phyloP scores from a whole-genome alignment of 2,113 vertebrate genomes.

The Murina feae region DNA sequence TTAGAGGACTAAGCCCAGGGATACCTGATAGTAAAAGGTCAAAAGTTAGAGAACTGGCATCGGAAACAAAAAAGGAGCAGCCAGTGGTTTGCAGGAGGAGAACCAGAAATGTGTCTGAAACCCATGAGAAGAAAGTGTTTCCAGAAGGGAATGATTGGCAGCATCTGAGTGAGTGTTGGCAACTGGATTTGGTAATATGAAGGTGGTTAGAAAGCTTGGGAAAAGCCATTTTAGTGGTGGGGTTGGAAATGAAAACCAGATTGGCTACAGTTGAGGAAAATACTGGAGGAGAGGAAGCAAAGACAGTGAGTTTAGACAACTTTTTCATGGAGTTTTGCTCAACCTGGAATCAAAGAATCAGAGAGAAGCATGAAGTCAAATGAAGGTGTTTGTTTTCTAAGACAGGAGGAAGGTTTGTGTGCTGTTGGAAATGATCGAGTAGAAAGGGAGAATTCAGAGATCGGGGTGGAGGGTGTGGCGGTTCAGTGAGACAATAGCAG shows the following conservation, averaged over 20 bases:
- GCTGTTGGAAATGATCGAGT: neutral
- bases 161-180: neutral
- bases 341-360: neutral
- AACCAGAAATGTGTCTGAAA: neutral
- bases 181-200: neutral
- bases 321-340: neutral
- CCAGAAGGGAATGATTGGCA: fast-evolving
- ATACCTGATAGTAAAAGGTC: neutral
- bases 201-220: neutral
- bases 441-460: neutral
- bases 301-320: neutral
- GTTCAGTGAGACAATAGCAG: neutral
- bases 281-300: neutral
- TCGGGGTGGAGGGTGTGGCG: fast-evolving
- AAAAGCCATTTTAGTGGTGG: neutral
- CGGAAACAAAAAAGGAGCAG: neutral
- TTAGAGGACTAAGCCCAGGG: neutral
- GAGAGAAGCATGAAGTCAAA: neutral
- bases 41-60: neutral
- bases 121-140: neutral
- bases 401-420: neutral
- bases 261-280: neutral
- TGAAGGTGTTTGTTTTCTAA: neutral
- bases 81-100: neutral
- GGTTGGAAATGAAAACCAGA: neutral